Conservation (phyloP, 2,113 vertebrate species). For the Cervus canadensis region DNA sequence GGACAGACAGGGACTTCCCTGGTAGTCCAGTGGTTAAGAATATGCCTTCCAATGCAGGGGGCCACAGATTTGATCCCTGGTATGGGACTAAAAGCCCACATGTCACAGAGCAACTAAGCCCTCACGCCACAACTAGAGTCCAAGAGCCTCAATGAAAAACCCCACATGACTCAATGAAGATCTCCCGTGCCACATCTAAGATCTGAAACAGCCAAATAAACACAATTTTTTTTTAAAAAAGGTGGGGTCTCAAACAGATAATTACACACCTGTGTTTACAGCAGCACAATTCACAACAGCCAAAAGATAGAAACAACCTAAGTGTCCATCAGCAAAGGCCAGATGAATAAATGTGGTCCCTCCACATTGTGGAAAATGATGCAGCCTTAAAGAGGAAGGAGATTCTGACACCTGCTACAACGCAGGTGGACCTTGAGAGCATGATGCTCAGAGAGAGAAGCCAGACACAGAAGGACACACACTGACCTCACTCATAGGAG, state of each 20-base stretch:
- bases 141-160: background rate
- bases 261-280: background rate
- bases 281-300: background rate
- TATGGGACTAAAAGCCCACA: background rate
- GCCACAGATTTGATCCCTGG: background rate
- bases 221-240: background rate
- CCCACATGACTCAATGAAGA: background rate
- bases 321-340: rapidly evolving
- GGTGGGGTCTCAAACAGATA: background rate
- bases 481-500: background rate
- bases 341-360: background rate
- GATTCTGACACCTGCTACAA: background rate
- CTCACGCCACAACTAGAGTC: background rate
- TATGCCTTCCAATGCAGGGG: background rate
- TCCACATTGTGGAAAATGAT: rapidly evolving
- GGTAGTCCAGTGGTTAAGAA: background rate
- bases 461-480: background rate
- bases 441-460: background rate
- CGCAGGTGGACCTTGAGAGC: background rate
- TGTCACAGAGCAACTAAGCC: background rate
- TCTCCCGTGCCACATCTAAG: background rate
- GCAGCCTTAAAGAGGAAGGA: background rate
- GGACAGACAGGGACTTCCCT: background rate
- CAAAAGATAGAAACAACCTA: background rate
- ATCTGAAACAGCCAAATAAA: background rate